A percentile compares a stretch with the other conserved stretches of the same genome.
phyloP scores from a whole-genome alignment of 2,888 invertebrate genomes.

The Drosophila colorata region DNA sequence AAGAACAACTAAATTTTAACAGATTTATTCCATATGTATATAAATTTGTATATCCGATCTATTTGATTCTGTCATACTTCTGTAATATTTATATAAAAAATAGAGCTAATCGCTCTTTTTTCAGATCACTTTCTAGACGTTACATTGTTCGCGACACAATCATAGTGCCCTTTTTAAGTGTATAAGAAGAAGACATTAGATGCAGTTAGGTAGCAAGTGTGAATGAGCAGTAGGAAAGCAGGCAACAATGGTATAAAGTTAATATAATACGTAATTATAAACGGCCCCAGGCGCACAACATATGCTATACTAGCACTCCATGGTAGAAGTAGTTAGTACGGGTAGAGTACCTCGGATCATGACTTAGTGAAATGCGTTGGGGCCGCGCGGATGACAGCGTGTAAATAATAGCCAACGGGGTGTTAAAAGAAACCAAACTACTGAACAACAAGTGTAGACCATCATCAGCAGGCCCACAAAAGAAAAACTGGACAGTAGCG shows the following conservation, averaged over 20 bases:
- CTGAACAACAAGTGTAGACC: constrained; percentile 69
- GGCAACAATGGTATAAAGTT: constrained; percentile 45
- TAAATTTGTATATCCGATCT: too few relatives aligned
- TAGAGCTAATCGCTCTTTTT: too few relatives aligned
- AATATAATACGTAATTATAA: constrained; percentile 68
- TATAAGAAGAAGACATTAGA: constrained; percentile 42
- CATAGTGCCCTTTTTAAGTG: not conserved
- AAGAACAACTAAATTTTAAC: too few relatives aligned
- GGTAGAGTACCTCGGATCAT: constrained; percentile 43
- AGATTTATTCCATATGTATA: too few relatives aligned
- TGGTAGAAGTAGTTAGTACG: constrained; percentile 34
- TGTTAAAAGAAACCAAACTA: constrained; percentile 52
- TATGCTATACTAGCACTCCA: constrained; percentile 8
- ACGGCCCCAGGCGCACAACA: constrained; percentile 17
- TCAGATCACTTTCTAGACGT: too few relatives aligned
- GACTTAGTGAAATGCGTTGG: constrained; percentile 60
- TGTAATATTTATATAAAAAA: too few relatives aligned
- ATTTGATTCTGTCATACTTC: too few relatives aligned
- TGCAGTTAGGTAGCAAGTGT: constrained; percentile 56
- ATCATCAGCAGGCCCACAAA: constrained; percentile 44
- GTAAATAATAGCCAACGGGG: constrained; percentile 59
- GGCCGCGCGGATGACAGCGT: constrained; percentile 60
- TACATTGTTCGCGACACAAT: too few relatives aligned
- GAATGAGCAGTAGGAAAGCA: constrained; percentile 34
- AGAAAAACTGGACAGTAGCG: constrained; percentile 52